A percentile compares a stretch with the other conserved stretches of the same genome.
Conservation (phyloP, 1,140 invertebrate genomes). For the Caenorhabditis inopinata region DNA sequence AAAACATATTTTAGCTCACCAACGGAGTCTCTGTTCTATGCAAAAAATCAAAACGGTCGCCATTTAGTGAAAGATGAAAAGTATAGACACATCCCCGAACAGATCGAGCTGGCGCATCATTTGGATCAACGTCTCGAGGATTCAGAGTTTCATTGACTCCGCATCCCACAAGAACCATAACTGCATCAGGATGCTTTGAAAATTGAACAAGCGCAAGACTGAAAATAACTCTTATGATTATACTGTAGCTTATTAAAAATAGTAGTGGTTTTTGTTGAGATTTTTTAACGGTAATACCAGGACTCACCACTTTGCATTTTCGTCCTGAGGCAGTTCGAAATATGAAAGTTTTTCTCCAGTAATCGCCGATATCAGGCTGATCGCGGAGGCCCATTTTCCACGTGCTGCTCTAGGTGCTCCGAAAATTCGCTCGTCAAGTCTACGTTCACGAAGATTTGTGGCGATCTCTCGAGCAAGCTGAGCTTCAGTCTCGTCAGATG, state of each 20-base stretch:
- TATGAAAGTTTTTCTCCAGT: constrained; percentile 79
- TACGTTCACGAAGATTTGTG: constrained; percentile 89
- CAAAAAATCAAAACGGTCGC: constrained; percentile 81
- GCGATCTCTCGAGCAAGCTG: constrained; percentile 94
- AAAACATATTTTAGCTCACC: background rate
- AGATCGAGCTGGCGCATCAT: constrained; percentile 68
- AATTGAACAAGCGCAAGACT: constrained; percentile 77
- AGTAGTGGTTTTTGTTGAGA: too few relatives aligned
- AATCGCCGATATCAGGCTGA: constrained; percentile 86
- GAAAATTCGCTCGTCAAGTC: constrained; percentile 87
- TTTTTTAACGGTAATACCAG: constrained; percentile 59
- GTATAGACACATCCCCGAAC: constrained; percentile 80
- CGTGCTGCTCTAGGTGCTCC: constrained; percentile 91
- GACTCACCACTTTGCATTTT: constrained; percentile 89
- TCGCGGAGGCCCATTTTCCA: constrained; percentile 93
- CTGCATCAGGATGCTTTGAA: constrained; percentile 74
- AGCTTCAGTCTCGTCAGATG: constrained; percentile 84
- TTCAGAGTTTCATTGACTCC: constrained; percentile 86
- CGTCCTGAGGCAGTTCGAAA: constrained; percentile 87
- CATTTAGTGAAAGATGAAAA: constrained; percentile 72
- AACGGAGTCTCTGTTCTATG: constrained; percentile 84
- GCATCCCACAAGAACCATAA: constrained; percentile 81
- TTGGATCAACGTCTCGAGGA: constrained; percentile 71
- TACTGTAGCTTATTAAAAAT: too few relatives aligned
- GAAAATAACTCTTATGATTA: constrained; percentile 43